These are phyloP conservation scores for Sinella curviseta DNA, from an alignment of 1,140 invertebrate genomes.

Conservation along the genomic window DNA sequence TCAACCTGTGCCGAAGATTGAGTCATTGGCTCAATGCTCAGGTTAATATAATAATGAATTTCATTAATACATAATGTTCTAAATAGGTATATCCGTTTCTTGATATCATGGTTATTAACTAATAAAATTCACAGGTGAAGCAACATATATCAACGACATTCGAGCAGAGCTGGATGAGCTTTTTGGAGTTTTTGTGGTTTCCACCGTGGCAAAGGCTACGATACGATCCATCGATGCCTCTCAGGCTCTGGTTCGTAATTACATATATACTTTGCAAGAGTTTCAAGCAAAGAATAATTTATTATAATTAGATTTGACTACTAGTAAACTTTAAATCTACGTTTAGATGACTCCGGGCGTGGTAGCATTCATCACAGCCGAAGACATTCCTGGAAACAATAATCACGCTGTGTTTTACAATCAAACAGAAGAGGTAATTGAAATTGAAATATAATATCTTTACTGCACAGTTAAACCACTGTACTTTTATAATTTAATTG, in stretches of 20 bases:
- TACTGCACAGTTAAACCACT: neutral
- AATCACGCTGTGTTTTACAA: constrained; percentile 28
- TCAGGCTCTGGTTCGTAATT: constrained; percentile 61
- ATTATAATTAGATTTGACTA: neutral
- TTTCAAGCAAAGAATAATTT: neutral
- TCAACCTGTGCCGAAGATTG: constrained; percentile 73
- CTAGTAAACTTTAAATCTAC: neutral
- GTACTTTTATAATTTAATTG: neutral
- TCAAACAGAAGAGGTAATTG: constrained; percentile 49
- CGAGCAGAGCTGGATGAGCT: constrained; percentile 61
- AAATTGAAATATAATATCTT: neutral
- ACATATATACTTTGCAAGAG: neutral
- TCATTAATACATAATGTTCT: neutral
- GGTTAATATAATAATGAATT: constrained; percentile 54
- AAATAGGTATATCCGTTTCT: too few relatives aligned
- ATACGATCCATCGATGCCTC: constrained; percentile 61
- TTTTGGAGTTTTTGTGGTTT: constrained; percentile 66
- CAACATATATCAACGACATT: constrained; percentile 68
- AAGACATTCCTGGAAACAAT: constrained; percentile 75
- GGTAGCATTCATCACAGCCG: constrained; percentile 67
- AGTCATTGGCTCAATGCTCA: constrained; percentile 71
- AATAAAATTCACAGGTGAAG: constrained; percentile 61
- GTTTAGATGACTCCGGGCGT: constrained; percentile 64
- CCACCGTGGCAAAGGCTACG: constrained; percentile 59
- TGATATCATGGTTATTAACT: too few relatives aligned